A percentile compares a stretch with the other conserved stretches of the same genome.
These are phyloP conservation scores for Limnothrissa miodon DNA, from an alignment of 2,113 vertebrate genomes.

Conservation along the genomic window DNA sequence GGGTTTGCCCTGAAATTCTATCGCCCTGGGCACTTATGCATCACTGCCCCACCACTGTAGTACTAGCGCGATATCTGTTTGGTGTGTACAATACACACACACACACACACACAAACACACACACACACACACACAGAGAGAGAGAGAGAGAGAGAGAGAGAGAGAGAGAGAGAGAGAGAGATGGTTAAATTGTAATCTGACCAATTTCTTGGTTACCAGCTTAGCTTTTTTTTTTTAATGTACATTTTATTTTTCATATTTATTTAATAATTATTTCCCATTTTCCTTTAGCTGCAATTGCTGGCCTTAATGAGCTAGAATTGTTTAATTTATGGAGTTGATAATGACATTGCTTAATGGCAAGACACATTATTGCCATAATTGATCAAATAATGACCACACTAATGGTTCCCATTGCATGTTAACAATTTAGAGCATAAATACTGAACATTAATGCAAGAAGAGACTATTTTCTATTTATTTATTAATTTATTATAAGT, in stretches of 20 bases:
- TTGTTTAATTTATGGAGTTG: conserved; percentile 55
- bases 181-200: too few species aligned
- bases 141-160: too few species aligned
- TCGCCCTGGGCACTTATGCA: conserved; percentile 60
- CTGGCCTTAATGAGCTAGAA: conserved; percentile 61
- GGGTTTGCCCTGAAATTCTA: conserved; percentile 42
- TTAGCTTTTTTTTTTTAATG: not conserved
- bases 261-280: not conserved
- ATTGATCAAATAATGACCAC: conserved; percentile 45
- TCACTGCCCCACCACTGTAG: conserved; percentile 42
- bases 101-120: not conserved
- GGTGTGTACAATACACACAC: not conserved
- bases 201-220: too few species aligned
- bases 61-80: not conserved
- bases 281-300: conserved; percentile 39
- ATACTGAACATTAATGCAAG: too few species aligned
- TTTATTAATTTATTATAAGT: too few species aligned
- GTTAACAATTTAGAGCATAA: not conserved
- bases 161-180: too few species aligned
- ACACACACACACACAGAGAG: not conserved
- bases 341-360: conserved; percentile 61
- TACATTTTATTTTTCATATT: not conserved
- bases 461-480: too few species aligned
- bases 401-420: conserved; percentile 47
- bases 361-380: conserved; percentile 50